Conservation (phyloP, 2,888 invertebrate genomes). For the Netelia virgata region DNA sequence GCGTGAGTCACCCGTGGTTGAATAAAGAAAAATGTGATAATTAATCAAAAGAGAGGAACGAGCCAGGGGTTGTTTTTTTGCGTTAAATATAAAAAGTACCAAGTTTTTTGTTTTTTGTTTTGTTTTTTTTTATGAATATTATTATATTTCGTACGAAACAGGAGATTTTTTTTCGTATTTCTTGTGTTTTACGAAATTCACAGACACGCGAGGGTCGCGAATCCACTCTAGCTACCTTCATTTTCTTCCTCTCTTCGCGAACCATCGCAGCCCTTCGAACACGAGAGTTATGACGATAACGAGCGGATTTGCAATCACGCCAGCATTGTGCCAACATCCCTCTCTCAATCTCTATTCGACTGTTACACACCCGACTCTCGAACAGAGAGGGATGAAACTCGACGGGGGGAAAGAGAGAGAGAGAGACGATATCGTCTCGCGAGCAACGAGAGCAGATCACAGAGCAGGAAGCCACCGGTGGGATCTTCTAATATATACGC, state of each 20-base stretch:
- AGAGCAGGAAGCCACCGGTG: conserved; percentile 77
- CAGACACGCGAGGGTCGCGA: neutral
- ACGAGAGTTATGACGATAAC: conserved; percentile 81
- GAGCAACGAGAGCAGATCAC: conserved; percentile 75
- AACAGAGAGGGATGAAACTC: conserved; percentile 80
- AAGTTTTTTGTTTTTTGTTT: too few relatives aligned
- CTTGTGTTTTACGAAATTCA: too few relatives aligned
- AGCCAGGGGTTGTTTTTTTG: too few relatives aligned
- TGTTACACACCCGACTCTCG: conserved; percentile 78
- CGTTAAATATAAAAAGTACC: too few relatives aligned
- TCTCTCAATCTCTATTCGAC: conserved; percentile 67
- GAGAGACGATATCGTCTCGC: conserved; percentile 3
- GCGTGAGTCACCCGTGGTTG: too few relatives aligned
- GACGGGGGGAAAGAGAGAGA: conserved; percentile 8
- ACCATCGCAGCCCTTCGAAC: conserved; percentile 24
- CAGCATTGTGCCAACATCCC: conserved; percentile 80
- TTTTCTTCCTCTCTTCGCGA: neutral
- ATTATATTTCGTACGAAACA: too few relatives aligned
- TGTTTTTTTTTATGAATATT: too few relatives aligned
- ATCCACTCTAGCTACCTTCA: neutral
- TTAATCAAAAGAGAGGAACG: too few relatives aligned
- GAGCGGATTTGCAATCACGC: conserved; percentile 84
- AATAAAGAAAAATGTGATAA: too few relatives aligned
- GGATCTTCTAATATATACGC: conserved; percentile 12
- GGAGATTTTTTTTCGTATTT: neutral